Evolutionary conservation across 2,113 vertebrate species (phyloP), one percentile per base, ranked within the genome.

Genomic region (Petromus typicus): DNA sequence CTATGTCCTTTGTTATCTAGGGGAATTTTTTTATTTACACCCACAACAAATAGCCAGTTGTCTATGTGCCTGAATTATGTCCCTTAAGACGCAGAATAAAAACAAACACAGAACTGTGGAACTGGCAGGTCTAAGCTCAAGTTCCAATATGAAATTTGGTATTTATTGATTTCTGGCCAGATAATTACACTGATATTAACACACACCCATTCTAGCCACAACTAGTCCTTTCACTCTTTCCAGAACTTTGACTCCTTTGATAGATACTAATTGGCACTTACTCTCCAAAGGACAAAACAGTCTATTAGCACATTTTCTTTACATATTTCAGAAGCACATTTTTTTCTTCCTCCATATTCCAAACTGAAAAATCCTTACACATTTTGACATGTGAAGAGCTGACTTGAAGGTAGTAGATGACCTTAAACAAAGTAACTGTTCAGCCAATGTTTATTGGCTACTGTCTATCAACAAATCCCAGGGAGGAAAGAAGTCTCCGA

Each of bases 231-330:
- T 22, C 12, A 79, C 23, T 84, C 22, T 37, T 96, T 89, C 76
- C 96, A 81, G 32, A 78, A 59, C 64, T 95, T 83, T 89, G 8
- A 1, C 81, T 67, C 16, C 30, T 96, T 93, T 93, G 54, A 94
- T 40, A 89, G 67, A 86, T 91, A 51, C 11, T 97, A 84, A 97
- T 86, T 54, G 91, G 20, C 6, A 43, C 73, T 88, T 92, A 79
- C 1, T 97, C 12, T 94, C 37, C 57, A 90, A 51, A 51, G 57
- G 37, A 59, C 18, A 93, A 25, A 92, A 80, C 12, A 76, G 54
- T 85, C 37, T 61, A 94, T 96, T 87, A 97, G 54, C 48, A 96
- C 66, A 76, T 64, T 89, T 95, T 96, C 88, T 94, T 83, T 95
- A 86, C 56, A 37, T 97, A 69, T 96, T 80, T 93, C 51, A 73